Evolutionary conservation across 2,113 vertebrate species (phyloP), one percentile per base, ranked within the genome.

Genomic region (Lates calcarifer): DNA sequence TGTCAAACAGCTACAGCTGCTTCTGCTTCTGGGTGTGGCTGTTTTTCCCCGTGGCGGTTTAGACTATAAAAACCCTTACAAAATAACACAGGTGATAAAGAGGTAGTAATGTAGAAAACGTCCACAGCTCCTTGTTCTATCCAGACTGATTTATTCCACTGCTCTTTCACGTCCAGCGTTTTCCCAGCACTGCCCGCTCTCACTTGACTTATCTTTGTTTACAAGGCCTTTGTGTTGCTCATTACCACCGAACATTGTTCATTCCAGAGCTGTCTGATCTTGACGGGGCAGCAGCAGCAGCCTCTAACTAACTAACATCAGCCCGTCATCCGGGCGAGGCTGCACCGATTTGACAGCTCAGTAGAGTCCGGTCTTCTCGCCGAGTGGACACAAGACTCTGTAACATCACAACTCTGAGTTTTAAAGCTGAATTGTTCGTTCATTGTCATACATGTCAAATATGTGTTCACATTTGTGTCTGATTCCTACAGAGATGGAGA

Each of bases 201-300:
- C 58, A 72, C 82, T 67, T 35, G 74, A 57, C 58, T 8, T 56
- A 28, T 57, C 74, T 57, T 51, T 71, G 67, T 78, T 82, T 68
- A 74, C 63, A 39, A 66, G 76, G 60, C 75, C 51, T 66, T 53
- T 58, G 69, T 80, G 53, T 64, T 39, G 65, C 80, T 89, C 74
- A 45, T 89, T 75, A 79, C 39, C 5, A 2, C 69, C 6, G 39
- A 29, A 45, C 51, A 73, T 67, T 74, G 66, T 76, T 87, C 49
- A 51, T 10, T 74, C 26, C 61, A 1, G 41, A 1, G 18, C 64
- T 56, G 72, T 28, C 51, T 81, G 65, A 10, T 22, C 14, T 29
- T 35, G 66, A 74, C 70, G 13, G 73, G 77, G 26, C 33, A 0
- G 68, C 51, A 77, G 72, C 71, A 0, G 55, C 61, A 29, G 17